Evolutionary conservation across 2,888 invertebrate genomes (phyloP), one percentile per base, ranked within the genome.

Genomic region (Gortyna flavago): DNA sequence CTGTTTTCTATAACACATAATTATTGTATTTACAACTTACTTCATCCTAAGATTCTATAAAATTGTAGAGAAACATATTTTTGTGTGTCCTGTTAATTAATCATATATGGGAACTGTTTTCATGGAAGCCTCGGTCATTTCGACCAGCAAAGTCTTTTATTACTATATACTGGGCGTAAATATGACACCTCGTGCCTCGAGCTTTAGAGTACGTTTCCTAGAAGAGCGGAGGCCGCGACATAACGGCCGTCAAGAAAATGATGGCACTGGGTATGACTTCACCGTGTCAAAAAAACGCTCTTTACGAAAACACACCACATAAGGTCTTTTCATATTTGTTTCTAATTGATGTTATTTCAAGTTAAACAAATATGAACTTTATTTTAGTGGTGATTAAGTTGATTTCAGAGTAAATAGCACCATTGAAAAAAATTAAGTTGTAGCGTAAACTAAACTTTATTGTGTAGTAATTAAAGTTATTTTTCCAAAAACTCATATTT

Each of bases 11-110:
- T 16, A 79, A 35, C 16, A 72, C 8, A 57, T 29, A 13, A 48
- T 38, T 72, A 64, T 48, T 48, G 21, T 79, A 80, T 80, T 67
- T 75, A 80, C 77, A 80, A 69, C 21, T 62, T 16, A 54, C n/a
- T 65, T 32, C 9, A 21, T 48, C n/a, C 11, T 64, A 64, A 11
- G 16, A 41, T 65, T 57, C 6, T 38, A 38, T n/a, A 57, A 54
- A 51, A 62, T 25, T 54, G 25, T 57, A 21, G 7, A 54, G 16
- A 41, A 48, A n/a, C 35, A 25, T 44, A 57, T 51, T 51, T 61
- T 48, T 69, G 48, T 61, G n/a, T 54, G 7, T 69, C 18, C 6
- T 79, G n/a, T 35, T 51, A 21, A 21, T 61, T 21, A 4, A 18
- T 35, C 0, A 18, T 51, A 35, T 18, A 18, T 18, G 16, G 32